A percentile compares a stretch with the other conserved stretches of the same genome.
phyloP scores from a whole-genome alignment of 1,140 invertebrate genomes.

The Oppia nitens region DNA sequence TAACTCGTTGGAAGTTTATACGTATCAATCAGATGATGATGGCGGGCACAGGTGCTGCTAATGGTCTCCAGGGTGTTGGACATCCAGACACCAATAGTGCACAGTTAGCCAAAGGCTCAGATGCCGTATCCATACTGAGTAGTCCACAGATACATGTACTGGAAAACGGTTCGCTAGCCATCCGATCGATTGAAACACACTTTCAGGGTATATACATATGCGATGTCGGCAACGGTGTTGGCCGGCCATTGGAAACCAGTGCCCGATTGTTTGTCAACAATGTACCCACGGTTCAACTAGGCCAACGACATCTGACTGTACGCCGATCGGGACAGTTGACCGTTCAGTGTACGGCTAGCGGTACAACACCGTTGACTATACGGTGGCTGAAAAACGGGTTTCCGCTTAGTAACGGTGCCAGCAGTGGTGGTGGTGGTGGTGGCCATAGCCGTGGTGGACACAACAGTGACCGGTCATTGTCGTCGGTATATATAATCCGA shows the following conservation, averaged over 20 bases:
- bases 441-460: background rate
- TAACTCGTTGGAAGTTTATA: constrained; percentile 24
- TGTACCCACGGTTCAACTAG: constrained; percentile 10
- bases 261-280: constrained; percentile 32
- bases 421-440: background rate
- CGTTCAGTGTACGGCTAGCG: constrained; percentile 26
- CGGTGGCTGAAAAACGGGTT: constrained; percentile 56
- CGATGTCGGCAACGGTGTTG: constrained; percentile 33
- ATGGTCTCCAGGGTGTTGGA: constrained; percentile 4
- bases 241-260: constrained; percentile 31
- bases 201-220: constrained; percentile 33
- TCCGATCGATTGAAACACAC: constrained; percentile 18
- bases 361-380: constrained; percentile 54
- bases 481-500: background rate
- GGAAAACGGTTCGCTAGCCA: constrained; percentile 23
- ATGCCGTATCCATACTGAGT: constrained; percentile 17
- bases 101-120: background rate
- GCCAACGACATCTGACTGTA: constrained; percentile 12
- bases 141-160: constrained; percentile 24
- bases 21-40: background rate
- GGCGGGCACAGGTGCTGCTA: background rate
- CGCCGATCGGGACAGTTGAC: constrained; percentile 16
- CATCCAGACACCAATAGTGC: constrained; percentile 4
- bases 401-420: background rate
- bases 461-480: background rate